Evolutionary conservation across 2,113 vertebrate species (phyloP), one percentile per base, ranked within the genome.

Genomic region (Psittacula cyanocephala): DNA sequence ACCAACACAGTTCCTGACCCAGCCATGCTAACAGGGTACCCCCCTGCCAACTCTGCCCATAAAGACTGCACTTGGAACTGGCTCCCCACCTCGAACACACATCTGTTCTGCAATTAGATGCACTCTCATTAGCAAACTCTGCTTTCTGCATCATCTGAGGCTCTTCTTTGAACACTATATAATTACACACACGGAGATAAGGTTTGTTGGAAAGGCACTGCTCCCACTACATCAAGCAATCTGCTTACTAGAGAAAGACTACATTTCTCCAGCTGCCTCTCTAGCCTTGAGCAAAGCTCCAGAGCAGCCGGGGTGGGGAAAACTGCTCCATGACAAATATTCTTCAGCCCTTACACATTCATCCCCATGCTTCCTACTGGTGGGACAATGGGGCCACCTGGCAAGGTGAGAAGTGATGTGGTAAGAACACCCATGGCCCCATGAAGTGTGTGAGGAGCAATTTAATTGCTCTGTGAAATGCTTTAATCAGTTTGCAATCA

Each of bases 291-390:
- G 23, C 60, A 63, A 81, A 86, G 31, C 13, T 65, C 6, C 35
- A 46, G 78, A 37, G 41, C n/a, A 57, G 47, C 25, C 47, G 50
- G 35, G 22, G 22, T 77, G 11, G 18, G 23, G 39, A 63, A 15
- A 81, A 55, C 19, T 59, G 13, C 39, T 83, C 13, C 67, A 39
- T 2, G 3, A 24, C 10, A 43, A 10, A 31, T 50, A 15, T 49
- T 25, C n/a, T 63, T 80, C 35, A 74, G 14, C 25, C 37, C 53
- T 83, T 53, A 29, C 20, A 55, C 52, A 28, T 8, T 12, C 60
- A 70, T 25, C 8, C 25, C 37, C 47, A 33, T 0, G 0, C 25
- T 67, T 86, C 2, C 0, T 33, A 47, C 13, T 4, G 1, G 4
- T 57, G 33, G 16, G 29, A 13, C 39, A 68, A 43, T 33, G 25